Base-by-base conservation (phyloP, 2,888 invertebrate genomes). In the Meiosimyza decipiens region DNA sequence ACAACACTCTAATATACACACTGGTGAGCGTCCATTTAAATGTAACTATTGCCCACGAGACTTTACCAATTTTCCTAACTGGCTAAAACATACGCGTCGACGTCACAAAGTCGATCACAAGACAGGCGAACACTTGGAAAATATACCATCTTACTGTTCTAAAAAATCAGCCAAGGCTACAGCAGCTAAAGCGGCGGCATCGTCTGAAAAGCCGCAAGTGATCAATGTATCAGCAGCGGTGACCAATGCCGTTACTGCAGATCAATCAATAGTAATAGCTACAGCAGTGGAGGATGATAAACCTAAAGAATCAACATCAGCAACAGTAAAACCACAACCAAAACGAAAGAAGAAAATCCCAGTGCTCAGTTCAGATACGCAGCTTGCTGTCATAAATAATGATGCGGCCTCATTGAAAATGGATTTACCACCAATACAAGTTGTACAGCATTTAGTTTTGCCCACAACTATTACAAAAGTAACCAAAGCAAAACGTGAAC, bases 21-120 rank as follows among this genome's bases (percentile, higher is more conserved):
- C 89, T 0, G 90, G 85, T 5, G 89, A 89, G 80, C 84, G 90
- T 7, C 90, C 90, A 0, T 90, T 89, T 77, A 89, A 89, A 75
- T 91, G 91, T 80, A 89, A 89, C 77, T 90, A 89, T 79, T 90
- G 90, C 79, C 88, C 89, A 59, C 87, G 89, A 0, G 89, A 89
- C 72, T 90, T 90, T 78, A 90, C 90, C 13, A 90, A 90, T 79
- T 90, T 89, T 79, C 90, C 90, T 13, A 91, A 90, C 79, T 90
- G 90, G 89, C 81, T 90, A 60, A 91, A 90, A 79, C 91, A 91
- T 75, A 90, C 89, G 0, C 85, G 90, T 59, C 85, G 90, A 77
- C 87, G 89, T 60, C 91, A 91, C 78, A 90, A 87, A 74, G 86
- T 87, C n/a, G 87, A 87, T 77, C 87, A 87, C 71, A 87, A 86